Evolutionary conservation across 2,797 vertebrate species (phyloP).

Genomic region (Loriculus beryllinus): DNA sequence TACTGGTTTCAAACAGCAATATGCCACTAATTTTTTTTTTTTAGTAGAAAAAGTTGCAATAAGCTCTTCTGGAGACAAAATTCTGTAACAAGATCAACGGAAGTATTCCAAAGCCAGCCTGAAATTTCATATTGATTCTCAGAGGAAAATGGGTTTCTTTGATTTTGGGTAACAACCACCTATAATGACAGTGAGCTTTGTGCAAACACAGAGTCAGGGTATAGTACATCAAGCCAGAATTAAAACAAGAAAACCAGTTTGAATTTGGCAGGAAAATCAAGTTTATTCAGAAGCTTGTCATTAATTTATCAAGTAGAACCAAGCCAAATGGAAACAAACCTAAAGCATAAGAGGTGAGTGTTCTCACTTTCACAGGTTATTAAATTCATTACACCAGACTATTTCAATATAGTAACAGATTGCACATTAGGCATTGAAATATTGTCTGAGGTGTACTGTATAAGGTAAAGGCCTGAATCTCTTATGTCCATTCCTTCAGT

Average conservation of each 20-base stretch:
- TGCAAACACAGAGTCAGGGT: background rate
- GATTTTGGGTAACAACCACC: background rate
- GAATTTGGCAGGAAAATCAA: background rate
- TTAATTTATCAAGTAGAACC: background rate
- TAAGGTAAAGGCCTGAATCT: background rate
- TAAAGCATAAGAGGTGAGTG: background rate
- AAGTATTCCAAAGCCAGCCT: background rate
- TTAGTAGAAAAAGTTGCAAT: background rate
- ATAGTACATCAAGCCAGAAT: background rate
- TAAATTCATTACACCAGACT: background rate
- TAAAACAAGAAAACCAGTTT: background rate
- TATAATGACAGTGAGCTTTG: background rate
- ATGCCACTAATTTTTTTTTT: background rate
- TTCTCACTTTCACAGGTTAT: background rate
- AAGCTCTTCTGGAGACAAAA: background rate
- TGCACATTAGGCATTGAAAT: background rate
- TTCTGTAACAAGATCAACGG: background rate
- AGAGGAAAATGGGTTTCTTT: background rate
- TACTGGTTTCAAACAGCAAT: background rate
- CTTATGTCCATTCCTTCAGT: background rate
- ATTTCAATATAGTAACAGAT: background rate
- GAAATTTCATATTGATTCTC: slow-evolving; percentile 5
- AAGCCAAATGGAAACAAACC: background rate
- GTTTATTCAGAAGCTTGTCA: background rate
- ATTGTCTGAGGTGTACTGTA: background rate